Percentiles rank a stretch among this genome's conserved stretches.
Conservation (phyloP, 2,888 invertebrate species). For the Cheilosia impressa region DNA sequence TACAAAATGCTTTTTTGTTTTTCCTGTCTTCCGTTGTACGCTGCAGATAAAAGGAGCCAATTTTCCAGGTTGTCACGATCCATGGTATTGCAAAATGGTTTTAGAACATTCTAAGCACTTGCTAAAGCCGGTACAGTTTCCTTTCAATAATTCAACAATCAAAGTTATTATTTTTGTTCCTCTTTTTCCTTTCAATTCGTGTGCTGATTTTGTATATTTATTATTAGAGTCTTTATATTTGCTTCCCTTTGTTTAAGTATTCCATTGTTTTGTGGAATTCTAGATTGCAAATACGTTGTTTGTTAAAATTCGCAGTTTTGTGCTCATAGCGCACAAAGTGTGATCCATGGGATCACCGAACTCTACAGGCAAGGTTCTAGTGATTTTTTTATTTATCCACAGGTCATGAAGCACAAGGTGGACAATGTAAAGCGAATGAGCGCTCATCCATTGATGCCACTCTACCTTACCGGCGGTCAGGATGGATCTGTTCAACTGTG, state of each 20-base stretch:
- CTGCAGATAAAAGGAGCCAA: conserved; percentile 96
- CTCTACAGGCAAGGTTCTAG: conserved; percentile 3
- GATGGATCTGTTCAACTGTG: conserved; percentile 98
- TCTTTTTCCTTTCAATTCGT: conserved; percentile 50
- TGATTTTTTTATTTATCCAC: conserved; percentile 74
- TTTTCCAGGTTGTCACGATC: conserved; percentile 98
- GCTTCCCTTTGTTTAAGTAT: conserved; percentile 56
- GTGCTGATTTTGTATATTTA: conserved; percentile 47
- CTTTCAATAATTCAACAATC: conserved; percentile 69
- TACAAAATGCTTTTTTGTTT: conserved; percentile 73
- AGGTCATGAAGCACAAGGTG: conserved; percentile 97
- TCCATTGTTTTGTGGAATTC: conserved; percentile 63
- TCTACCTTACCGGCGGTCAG: conserved; percentile 97
- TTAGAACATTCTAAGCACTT: conserved; percentile 98
- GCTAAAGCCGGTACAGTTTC: conserved; percentile 94
- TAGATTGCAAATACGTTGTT: conserved; percentile 46
- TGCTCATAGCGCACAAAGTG: conserved; percentile 52
- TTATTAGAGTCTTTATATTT: conserved; percentile 38
- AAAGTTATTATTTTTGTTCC: conserved; percentile 48
- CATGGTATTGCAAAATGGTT: conserved; percentile 97
- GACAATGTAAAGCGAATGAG: conserved; percentile 97
- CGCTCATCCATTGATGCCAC: conserved; percentile 96
- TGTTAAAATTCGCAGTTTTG: conserved; percentile 54
- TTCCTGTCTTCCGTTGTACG: conserved; percentile 71
- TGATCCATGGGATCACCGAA: conserved; percentile 30